Base-by-base conservation (phyloP, 2,797 vertebrate species). In the Aphelocoma californica region DNA sequence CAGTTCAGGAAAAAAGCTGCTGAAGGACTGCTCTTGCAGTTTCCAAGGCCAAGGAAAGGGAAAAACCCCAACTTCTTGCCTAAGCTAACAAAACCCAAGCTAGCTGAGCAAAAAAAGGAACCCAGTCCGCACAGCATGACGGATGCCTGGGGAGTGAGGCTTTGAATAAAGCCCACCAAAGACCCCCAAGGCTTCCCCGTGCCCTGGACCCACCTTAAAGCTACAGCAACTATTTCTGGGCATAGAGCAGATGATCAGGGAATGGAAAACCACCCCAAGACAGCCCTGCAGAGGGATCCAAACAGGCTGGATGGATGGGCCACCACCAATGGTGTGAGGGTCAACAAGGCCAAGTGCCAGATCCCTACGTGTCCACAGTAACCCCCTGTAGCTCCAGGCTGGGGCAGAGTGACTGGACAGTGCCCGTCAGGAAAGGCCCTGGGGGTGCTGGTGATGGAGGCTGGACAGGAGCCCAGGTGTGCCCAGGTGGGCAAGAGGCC, bases 71-170 rank as follows among this genome's bases (percentile, higher is more conserved):
- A 18, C 24, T 45, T 57, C 40, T 57, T 72, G 42, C 15, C 20
- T 36, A 57, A 73, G 53, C 32, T 45, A 73, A 29, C 25, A 29
- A 34, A 45, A 44, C 19, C 25, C n/a, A 57, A 56, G 14, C 40
- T 45, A n/a, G 19, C 32, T 45, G n/a, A 72, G 32, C 32, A 10
- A 57, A 14, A 23, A 73, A 36, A 29, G 7, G 15, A 34, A 72
- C 21, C 19, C 32, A 57, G 11, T 45, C 40, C 1, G 0, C 26
- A 72, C 1, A 2, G 25, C 53, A 23, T 1, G 1, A 72, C 0
- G 1, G 51, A 44, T 2, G 2, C 25, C 11, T 29, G 32, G 53
- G 70, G 5, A 73, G 7, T 11, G 26, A 51, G 66, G 48, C 36
- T 38, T 31, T 31, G 28, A 50, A 31, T 31, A 69, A 51, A 38